Conservation (phyloP, 1,140 invertebrate genomes). For the Acromyrmex echinatior region DNA sequence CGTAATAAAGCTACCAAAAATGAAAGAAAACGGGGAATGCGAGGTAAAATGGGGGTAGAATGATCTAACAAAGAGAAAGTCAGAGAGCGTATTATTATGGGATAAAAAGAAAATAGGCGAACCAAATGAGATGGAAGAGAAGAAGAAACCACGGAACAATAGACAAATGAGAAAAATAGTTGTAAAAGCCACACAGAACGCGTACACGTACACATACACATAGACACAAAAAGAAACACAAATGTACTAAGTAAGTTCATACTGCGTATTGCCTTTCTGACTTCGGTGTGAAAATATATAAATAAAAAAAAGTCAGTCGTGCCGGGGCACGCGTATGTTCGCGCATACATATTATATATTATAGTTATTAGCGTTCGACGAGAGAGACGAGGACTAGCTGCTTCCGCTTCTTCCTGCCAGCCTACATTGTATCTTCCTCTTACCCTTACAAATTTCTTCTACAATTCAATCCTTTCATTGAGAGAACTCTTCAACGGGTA, state of each 20-base stretch:
- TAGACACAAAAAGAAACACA: conserved; percentile 79
- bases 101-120: conserved; percentile 58
- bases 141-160: conserved; percentile 64
- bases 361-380: conserved; percentile 65
- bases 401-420: conserved; percentile 52
- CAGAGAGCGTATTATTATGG: conserved; percentile 40
- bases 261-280: conserved; percentile 87
- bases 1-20: conserved; percentile 58
- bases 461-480: neutral
- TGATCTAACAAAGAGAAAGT: conserved; percentile 39
- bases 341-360: conserved; percentile 68
- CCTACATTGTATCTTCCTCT: neutral
- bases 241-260: conserved; percentile 86
- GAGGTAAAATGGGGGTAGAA: conserved; percentile 66
- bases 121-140: conserved; percentile 56
- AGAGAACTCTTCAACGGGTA: conserved; percentile 34
- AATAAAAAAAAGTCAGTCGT: conserved; percentile 82
- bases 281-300: conserved; percentile 87
- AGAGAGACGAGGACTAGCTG: conserved; percentile 51
- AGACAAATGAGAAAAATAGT: conserved; percentile 72
- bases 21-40: conserved; percentile 56
- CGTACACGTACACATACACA: conserved; percentile 83
- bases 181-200: conserved; percentile 82
- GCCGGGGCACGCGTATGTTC: conserved; percentile 76
- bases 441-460: neutral